Evolutionary conservation across 2,888 invertebrate genomes (phyloP).

Genomic region (Gari tellinella): DNA sequence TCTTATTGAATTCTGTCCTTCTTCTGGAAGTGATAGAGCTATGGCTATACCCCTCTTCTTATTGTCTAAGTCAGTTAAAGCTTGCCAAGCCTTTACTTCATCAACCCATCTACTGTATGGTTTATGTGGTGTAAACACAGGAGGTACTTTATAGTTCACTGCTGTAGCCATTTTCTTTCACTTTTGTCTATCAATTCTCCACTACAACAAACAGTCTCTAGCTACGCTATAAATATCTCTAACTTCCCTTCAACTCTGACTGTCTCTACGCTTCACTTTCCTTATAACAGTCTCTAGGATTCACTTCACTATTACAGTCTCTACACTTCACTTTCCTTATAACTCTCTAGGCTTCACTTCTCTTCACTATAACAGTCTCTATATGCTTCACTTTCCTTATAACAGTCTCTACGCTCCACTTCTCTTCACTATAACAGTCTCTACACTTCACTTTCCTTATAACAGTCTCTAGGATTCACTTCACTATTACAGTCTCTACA

Average conservation of each 20-base stretch:
- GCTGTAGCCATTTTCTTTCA: conserved; percentile 15
- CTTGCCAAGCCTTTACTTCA: conserved; percentile 41
- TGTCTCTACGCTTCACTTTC: too few relatives aligned
- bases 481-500: too few relatives aligned
- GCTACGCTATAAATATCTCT: too few relatives aligned
- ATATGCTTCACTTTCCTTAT: too few relatives aligned
- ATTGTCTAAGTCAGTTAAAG: conserved; percentile 32
- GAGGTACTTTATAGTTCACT: conserved; percentile 26
- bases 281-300: too few relatives aligned
- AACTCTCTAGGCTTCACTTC: too few relatives aligned
- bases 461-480: neutral
- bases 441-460: neutral
- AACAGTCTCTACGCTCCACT: too few relatives aligned
- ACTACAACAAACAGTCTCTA: neutral
- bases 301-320: too few relatives aligned
- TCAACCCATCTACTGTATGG: conserved; percentile 45
- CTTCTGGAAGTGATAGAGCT: conserved; percentile 31
- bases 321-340: too few relatives aligned
- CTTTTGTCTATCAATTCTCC: neutral
- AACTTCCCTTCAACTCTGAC: too few relatives aligned
- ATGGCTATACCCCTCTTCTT: conserved; percentile 29
- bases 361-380: too few relatives aligned
- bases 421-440: conserved; percentile 4
- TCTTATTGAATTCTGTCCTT: conserved; percentile 32
- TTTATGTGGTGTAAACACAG: conserved; percentile 20